Evolutionary conservation across 1,140 invertebrate species (phyloP).

Genomic region (Drosophila ohnishii): DNA sequence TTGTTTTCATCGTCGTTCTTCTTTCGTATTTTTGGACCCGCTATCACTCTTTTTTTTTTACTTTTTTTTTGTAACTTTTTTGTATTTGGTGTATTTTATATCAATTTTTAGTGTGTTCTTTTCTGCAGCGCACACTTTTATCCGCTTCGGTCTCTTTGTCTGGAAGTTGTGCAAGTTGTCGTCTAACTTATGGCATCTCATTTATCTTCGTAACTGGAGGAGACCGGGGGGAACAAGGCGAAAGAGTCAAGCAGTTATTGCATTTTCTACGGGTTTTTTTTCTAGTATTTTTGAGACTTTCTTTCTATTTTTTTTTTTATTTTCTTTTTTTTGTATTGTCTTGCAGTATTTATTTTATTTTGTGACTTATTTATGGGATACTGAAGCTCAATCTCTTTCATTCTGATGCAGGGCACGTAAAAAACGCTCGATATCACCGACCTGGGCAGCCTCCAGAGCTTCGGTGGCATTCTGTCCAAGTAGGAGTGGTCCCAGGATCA

Average conservation of each 20-base stretch:
- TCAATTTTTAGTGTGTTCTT: conserved; percentile 67
- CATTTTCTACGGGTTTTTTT: conserved; percentile 40
- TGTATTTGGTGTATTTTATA: conserved; percentile 55
- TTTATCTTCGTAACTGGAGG: conserved; percentile 75
- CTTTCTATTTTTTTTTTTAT: conserved; percentile 6
- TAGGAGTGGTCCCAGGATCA: conserved; percentile 94
- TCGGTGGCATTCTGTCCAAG: conserved; percentile 86
- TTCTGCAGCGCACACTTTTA: conserved; percentile 32
- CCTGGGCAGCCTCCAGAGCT: conserved; percentile 92
- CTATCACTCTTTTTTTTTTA: background rate
- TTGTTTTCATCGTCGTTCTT: conserved; percentile 24
- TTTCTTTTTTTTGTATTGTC: background rate
- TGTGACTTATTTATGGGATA: conserved; percentile 36
- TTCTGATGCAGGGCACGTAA: conserved; percentile 82
- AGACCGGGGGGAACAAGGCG: too few relatives aligned
- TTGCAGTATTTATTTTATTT: conserved; percentile 21
- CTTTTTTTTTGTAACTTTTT: background rate
- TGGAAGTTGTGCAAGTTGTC: conserved; percentile 68
- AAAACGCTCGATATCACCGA: conserved; percentile 95
- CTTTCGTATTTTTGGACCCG: conserved; percentile 18
- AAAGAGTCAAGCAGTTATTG: conserved; percentile 58
- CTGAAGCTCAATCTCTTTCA: conserved; percentile 11
- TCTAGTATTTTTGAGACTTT: background rate
- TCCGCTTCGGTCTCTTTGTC: conserved; percentile 36
- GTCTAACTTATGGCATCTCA: conserved; percentile 81